These are phyloP conservation scores for Silurus glanis DNA, from an alignment of 2,113 vertebrate genomes.

Conservation along the genomic window DNA sequence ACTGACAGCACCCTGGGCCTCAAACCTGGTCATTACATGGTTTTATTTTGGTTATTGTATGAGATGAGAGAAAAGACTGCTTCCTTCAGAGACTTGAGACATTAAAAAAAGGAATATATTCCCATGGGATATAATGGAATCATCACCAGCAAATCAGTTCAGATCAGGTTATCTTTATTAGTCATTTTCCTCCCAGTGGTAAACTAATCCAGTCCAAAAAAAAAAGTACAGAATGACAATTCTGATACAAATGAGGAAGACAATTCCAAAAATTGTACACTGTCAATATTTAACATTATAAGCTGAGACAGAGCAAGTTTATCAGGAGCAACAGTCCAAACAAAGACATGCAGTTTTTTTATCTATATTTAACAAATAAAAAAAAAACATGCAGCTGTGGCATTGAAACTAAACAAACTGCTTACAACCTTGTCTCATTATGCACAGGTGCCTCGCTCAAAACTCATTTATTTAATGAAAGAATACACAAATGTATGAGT, in stretches of 20 bases:
- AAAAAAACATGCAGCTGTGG: background rate
- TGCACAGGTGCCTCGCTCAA: background rate
- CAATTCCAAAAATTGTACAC: background rate
- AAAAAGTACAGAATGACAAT: background rate
- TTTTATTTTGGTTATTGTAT: background rate
- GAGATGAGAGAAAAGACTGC: background rate
- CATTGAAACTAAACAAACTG: background rate
- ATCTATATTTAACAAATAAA: background rate
- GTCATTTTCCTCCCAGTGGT: background rate
- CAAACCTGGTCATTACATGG: background rate
- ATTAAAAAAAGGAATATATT: background rate
- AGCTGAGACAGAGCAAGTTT: background rate
- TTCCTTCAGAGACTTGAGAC: background rate
- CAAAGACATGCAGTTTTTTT: background rate
- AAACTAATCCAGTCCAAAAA: background rate
- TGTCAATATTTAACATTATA: background rate
- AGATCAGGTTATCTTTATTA: background rate
- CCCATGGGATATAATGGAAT: background rate
- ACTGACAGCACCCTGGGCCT: no score
- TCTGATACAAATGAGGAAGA: background rate
- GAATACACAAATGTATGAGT: background rate
- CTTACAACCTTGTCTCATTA: background rate
- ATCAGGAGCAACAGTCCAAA: background rate
- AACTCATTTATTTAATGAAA: slow-evolving; percentile 20
- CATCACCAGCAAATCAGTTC: background rate